Evolutionary conservation across 2,113 vertebrate genomes (phyloP), one percentile per base, ranked within the genome.

Genomic region (Polypterus bichir): DNA sequence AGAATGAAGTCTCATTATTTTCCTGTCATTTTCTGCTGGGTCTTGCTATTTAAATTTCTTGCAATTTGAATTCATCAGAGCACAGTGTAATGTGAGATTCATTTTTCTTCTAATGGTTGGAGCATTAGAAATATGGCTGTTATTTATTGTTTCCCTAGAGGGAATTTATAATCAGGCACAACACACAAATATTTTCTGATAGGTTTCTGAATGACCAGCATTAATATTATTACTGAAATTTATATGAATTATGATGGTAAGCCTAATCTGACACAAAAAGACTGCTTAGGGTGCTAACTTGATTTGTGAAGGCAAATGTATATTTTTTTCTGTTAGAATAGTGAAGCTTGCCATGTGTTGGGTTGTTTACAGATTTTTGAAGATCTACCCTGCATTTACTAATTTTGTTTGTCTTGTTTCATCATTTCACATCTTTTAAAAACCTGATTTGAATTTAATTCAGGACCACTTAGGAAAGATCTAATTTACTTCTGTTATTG

Each of bases 71-170:
- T 49, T 49, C 10, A 56, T 49, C 54, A 49, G 56, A 63, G 62
- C 49, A 55, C 62, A 49, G 62, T 57, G 62, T 9, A 63, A 63
- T 63, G n/a, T 56, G 62, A 63, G 54, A 57, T 48, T 63, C 46
- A 63, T 57, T 57, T 57, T 48, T 63, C 54, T 53, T 27, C 54
- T 63, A 63, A 63, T 63, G 62, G 62, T 48, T 44, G n/a, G 47
- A 49, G 54, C 49, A 57, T 63, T 63, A 63, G 54, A 9, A 63
- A 49, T 57, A 44, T 11, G 47, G 54, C 45, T 63, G 56, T 63
- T 63, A 63, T 63, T 63, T 63, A 63, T 49, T 63, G 4, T 46
- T 44, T 63, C 62, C 54, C 62, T 45, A 44, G 54, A 57, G 62
- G 47, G 62, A 58, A 54, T 48, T 63, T 48, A 63, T 63, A 54